phyloP scores from a whole-genome alignment of 2,113 vertebrate species.

The Macrotus californicus region DNA sequence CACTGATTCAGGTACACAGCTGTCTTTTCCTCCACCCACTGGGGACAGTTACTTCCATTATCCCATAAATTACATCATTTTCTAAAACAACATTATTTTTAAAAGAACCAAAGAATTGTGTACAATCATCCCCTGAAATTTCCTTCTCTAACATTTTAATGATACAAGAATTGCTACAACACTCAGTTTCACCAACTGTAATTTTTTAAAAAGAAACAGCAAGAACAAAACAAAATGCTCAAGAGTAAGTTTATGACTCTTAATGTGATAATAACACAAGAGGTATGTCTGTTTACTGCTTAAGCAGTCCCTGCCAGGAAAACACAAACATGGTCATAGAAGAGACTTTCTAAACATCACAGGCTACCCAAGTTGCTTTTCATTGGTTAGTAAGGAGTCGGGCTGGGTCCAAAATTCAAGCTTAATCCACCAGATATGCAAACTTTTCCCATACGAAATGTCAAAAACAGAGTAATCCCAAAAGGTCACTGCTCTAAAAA shows the following conservation, averaged over 20 bases:
- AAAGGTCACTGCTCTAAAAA: constrained; percentile 34
- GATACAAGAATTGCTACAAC: not conserved
- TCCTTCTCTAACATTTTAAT: constrained; percentile 5
- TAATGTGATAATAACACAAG: not conserved
- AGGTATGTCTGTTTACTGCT: not conserved
- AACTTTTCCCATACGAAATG: constrained; percentile 35
- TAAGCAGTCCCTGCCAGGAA: constrained; percentile 3
- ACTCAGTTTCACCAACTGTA: not conserved
- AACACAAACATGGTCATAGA: not conserved
- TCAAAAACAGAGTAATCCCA: constrained; percentile 27
- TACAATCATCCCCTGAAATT: not conserved
- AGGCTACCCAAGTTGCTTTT: constrained; percentile 9
- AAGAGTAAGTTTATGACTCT: not conserved
- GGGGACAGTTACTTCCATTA: not conserved
- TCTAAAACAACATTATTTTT: constrained; percentile 1
- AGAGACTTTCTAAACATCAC: constrained; percentile 10
- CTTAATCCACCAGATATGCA: constrained; percentile 25
- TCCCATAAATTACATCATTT: not conserved
- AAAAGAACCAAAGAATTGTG: not conserved
- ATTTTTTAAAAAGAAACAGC: not conserved
- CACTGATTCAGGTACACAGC: not conserved
- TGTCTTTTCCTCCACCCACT: not conserved
- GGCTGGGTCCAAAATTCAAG: constrained; percentile 18
- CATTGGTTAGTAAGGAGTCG: not conserved
- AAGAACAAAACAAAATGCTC: not conserved